A percentile compares a stretch with the other conserved stretches of the same genome.
Evolutionary conservation across 2,797 vertebrate genomes (phyloP).

Genomic region (Protonibea diacanthus): DNA sequence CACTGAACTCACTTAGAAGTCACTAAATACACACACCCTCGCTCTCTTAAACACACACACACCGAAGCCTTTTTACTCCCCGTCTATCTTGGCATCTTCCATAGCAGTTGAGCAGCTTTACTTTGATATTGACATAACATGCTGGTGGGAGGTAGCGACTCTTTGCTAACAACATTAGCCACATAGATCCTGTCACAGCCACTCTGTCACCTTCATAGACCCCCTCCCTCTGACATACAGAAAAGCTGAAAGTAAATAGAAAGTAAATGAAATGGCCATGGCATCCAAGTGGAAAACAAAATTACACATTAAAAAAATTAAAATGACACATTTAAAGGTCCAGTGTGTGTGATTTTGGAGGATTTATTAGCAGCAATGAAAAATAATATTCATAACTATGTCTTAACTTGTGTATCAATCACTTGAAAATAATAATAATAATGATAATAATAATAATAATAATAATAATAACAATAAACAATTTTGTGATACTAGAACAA

Average conservation of each 20-base stretch:
- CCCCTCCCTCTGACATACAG: not conserved
- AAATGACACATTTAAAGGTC: no score
- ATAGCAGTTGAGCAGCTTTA: slow-evolving; percentile 16
- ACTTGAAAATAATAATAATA: no score
- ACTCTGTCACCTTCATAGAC: slow-evolving; percentile 46
- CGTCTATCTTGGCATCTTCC: slow-evolving; percentile 38
- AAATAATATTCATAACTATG: no score
- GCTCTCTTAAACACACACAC: slow-evolving; percentile 34
- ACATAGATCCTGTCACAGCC: slow-evolving; percentile 67
- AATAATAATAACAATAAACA: no score
- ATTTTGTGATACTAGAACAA: not conserved
- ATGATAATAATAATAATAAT: no score
- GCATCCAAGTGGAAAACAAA: not conserved
- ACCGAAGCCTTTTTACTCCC: slow-evolving; percentile 20
- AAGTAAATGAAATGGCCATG: slow-evolving; percentile 14
- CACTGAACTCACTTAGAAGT: slow-evolving; percentile 34
- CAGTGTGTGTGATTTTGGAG: no score
- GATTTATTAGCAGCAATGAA: no score
- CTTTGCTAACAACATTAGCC: slow-evolving; percentile 69
- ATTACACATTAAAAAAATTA: not conserved
- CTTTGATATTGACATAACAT: slow-evolving; percentile 69
- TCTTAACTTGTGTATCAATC: no score
- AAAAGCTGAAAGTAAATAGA: slow-evolving; percentile 13
- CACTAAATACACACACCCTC: slow-evolving; percentile 44
- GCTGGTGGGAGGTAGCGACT: slow-evolving; percentile 47